These are phyloP conservation scores for Phainopepla nitens DNA, from an alignment of 2,113 vertebrate species.

Conservation along the genomic window DNA sequence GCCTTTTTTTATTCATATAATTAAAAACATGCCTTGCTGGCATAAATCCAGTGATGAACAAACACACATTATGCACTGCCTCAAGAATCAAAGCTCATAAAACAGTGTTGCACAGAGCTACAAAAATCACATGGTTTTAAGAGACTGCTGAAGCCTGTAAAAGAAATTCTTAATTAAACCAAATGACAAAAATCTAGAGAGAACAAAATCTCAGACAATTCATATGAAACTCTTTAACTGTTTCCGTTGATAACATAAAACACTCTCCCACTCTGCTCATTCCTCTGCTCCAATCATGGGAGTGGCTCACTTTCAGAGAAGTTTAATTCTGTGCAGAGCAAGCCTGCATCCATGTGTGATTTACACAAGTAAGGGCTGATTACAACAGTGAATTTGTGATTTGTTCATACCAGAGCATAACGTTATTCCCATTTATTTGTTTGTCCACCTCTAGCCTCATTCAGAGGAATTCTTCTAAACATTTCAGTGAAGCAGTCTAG, in stretches of 20 bases:
- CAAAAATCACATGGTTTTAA: conserved; percentile 32
- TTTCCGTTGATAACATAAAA: neutral
- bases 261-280: neutral
- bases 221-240: neutral
- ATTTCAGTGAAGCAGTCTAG: neutral
- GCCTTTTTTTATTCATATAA: conserved; percentile 47
- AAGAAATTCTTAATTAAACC: conserved; percentile 25
- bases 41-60: conserved; percentile 53
- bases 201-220: neutral
- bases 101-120: conserved; percentile 41
- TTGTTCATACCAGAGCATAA: neutral
- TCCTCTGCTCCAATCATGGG: neutral
- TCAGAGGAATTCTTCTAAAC: neutral
- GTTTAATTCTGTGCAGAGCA: neutral
- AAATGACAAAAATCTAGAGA: neutral
- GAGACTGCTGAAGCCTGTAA: neutral
- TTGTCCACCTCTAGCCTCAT: neutral
- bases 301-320: neutral
- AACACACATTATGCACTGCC: conserved; percentile 54
- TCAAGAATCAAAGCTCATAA: conserved; percentile 51
- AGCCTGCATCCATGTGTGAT: neutral
- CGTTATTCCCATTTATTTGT: neutral
- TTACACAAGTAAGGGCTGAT: neutral
- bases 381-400: neutral
- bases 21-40: conserved; percentile 62